Evolutionary conservation across 2,888 invertebrate genomes (phyloP).

Genomic region (Aleiodes alternator): DNA sequence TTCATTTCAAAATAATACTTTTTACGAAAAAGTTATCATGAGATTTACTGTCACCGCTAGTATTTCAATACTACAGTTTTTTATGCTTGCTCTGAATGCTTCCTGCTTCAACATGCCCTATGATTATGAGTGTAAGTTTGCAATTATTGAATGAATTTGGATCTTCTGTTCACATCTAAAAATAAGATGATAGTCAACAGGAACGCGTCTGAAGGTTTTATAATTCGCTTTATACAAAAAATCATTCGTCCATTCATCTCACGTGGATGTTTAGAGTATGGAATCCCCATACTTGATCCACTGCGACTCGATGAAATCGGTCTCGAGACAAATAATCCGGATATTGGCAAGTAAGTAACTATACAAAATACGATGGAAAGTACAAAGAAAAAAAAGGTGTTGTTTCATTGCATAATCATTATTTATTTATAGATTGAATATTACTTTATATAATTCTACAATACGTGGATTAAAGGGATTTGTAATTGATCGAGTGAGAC

Average conservation of each 20-base stretch:
- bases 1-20: neutral
- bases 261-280: conserved; percentile 68
- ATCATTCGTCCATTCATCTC: conserved; percentile 68
- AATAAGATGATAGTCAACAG: conserved; percentile 68
- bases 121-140: conserved; percentile 59
- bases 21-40: conserved; percentile 37
- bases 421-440: conserved; percentile 59
- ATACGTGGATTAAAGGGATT: conserved; percentile 66
- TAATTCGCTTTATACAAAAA: conserved; percentile 66
- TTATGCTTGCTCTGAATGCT: conserved; percentile 49
- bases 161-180: conserved; percentile 42
- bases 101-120: conserved; percentile 35
- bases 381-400: neutral
- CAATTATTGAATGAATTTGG: neutral
- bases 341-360: conserved; percentile 67
- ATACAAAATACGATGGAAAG: neutral
- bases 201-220: conserved; percentile 70
- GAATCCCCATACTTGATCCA: conserved; percentile 67
- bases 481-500: conserved; percentile 63
- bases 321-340: conserved; percentile 63
- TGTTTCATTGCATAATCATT: neutral
- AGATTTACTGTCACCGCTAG: conserved; percentile 43
- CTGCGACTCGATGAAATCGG: conserved; percentile 62
- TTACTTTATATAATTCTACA: conserved; percentile 61
- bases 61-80: conserved; percentile 42